Percentiles rank a stretch among this genome's conserved stretches.
Evolutionary conservation across 2,113 vertebrate genomes (phyloP).

Genomic region (Daboia siamensis): DNA sequence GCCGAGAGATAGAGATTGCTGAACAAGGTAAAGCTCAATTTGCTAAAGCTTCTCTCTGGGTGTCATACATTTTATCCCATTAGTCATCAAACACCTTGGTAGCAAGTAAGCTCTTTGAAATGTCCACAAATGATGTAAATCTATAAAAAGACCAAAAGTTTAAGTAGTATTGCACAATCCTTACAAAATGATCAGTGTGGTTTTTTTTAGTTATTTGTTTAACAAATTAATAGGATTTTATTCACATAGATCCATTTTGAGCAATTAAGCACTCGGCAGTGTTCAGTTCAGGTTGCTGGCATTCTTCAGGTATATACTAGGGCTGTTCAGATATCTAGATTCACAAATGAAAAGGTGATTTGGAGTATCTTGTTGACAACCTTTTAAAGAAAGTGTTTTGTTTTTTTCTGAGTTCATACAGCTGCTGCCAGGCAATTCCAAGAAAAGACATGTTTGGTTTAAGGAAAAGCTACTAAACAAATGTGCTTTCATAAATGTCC

Average conservation of each 20-base stretch:
- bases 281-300: not conserved
- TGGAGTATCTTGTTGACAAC: not conserved
- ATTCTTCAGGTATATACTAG: not conserved
- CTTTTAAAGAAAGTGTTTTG: not conserved
- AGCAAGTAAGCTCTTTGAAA: not conserved
- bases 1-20: conserved; percentile 93
- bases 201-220: not conserved
- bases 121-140: not conserved
- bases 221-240: not conserved
- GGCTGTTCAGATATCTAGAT: not conserved
- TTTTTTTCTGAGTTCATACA: not conserved
- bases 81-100: not conserved
- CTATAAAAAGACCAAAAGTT: not conserved
- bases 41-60: not conserved
- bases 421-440: not conserved
- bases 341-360: not conserved
- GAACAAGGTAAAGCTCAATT: conserved; percentile 80
- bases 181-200: not conserved
- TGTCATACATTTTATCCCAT: not conserved
- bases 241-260: not conserved
- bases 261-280: not conserved
- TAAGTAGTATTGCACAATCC: fast-evolving
- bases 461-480: not conserved
- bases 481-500: not conserved
- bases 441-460: not conserved